These are phyloP conservation scores for Alviniconcha marisindica DNA, from an alignment of 1,140 invertebrate species.

Conservation along the genomic window DNA sequence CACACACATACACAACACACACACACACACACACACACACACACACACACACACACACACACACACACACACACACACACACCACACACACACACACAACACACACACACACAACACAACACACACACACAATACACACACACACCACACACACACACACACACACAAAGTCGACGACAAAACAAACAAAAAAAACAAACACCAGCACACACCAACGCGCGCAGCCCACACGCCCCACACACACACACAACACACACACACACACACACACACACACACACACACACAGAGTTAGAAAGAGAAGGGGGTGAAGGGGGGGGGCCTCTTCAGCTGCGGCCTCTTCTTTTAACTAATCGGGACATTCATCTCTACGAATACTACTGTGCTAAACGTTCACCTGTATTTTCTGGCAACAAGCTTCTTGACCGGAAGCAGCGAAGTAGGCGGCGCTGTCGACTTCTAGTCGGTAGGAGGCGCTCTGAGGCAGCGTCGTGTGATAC, in stretches of 20 bases:
- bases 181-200: too few species aligned
- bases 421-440: too few species aligned
- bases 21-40: neutral
- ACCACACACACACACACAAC: conserved; percentile 16
- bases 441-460: too few species aligned
- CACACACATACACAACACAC: neutral
- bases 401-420: too few species aligned
- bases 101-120: neutral
- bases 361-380: neutral
- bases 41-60: neutral
- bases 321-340: too few species aligned
- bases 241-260: too few species aligned
- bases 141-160: neutral
- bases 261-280: neutral
- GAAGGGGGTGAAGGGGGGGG: too few species aligned
- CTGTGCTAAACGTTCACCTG: neutral
- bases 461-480: too few species aligned
- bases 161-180: too few species aligned
- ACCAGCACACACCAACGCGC: too few species aligned
- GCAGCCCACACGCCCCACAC: too few species aligned
- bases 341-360: neutral
- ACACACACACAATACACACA: neutral
- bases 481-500: too few species aligned
- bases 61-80: neutral
- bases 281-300: neutral